phyloP scores from a whole-genome alignment of 1,140 invertebrate genomes.

The Leptopilina boulardi region DNA sequence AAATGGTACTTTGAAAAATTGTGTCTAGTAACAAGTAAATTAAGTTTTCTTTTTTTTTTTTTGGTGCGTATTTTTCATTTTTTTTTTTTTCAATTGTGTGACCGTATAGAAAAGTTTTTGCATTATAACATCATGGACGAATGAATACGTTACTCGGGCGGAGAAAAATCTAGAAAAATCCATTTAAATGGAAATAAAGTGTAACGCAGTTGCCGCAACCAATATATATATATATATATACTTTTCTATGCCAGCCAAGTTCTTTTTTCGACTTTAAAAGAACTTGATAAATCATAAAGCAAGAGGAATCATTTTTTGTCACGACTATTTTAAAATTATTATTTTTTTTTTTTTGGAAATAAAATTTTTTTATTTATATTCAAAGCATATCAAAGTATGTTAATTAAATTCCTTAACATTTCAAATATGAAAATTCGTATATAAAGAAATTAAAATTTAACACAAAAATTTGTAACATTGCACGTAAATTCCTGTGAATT shows the following conservation, averaged over 20 bases:
- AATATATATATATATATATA: background rate
- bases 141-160: slow-evolving; percentile 13
- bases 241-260: background rate
- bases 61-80: too few species aligned
- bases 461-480: background rate
- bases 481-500: background rate
- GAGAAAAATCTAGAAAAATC: slow-evolving; percentile 37
- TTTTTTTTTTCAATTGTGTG: background rate
- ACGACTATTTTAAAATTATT: too few species aligned
- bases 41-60: background rate
- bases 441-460: background rate
- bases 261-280: background rate
- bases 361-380: background rate
- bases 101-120: slow-evolving; percentile 5
- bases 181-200: slow-evolving; percentile 44
- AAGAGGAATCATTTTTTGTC: background rate
- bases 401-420: background rate
- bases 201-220: slow-evolving; percentile 7
- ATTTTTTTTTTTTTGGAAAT: too few species aligned
- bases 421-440: background rate
- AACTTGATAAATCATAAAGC: background rate
- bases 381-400: background rate
- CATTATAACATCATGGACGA: slow-evolving; percentile 1
- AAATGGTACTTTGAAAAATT: background rate
- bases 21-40: background rate